These are phyloP conservation scores for Cordilura impudica DNA, from an alignment of 2,888 invertebrate genomes.

Conservation along the genomic window DNA sequence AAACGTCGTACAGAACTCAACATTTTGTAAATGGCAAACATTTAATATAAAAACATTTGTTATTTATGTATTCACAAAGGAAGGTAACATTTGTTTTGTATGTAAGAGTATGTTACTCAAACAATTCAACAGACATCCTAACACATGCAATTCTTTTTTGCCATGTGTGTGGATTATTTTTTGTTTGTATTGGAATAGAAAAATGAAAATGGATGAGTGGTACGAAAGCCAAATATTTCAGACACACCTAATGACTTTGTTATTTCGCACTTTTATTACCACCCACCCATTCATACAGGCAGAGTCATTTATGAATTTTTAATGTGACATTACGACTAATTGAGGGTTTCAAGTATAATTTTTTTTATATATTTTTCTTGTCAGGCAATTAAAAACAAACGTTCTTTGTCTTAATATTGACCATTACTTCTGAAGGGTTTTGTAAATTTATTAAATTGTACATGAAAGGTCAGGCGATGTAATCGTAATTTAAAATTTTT, in stretches of 20 bases:
- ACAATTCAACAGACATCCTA: not conserved
- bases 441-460: no score
- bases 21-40: slow-evolving; percentile 29
- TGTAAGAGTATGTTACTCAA: not conserved
- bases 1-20: slow-evolving; percentile 5
- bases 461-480: no score
- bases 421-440: slow-evolving; percentile 20
- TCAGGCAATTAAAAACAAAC: slow-evolving; percentile 41
- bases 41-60: slow-evolving; percentile 29
- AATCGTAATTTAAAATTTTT: no score
- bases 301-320: slow-evolving; percentile 41
- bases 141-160: not conserved
- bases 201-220: slow-evolving; percentile 23
- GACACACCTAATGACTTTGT: slow-evolving; percentile 9
- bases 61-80: slow-evolving; percentile 57
- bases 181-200: not conserved
- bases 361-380: slow-evolving; percentile 8
- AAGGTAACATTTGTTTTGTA: slow-evolving; percentile 38
- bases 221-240: slow-evolving; percentile 11
- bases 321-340: slow-evolving; percentile 18
- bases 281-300: not conserved
- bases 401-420: slow-evolving; percentile 21
- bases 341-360: slow-evolving; percentile 16
- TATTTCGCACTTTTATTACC: not conserved
- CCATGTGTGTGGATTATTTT: not conserved